Evolutionary conservation across 2,113 vertebrate genomes (phyloP), one percentile per base, ranked within the genome.

Genomic region (human): DNA sequence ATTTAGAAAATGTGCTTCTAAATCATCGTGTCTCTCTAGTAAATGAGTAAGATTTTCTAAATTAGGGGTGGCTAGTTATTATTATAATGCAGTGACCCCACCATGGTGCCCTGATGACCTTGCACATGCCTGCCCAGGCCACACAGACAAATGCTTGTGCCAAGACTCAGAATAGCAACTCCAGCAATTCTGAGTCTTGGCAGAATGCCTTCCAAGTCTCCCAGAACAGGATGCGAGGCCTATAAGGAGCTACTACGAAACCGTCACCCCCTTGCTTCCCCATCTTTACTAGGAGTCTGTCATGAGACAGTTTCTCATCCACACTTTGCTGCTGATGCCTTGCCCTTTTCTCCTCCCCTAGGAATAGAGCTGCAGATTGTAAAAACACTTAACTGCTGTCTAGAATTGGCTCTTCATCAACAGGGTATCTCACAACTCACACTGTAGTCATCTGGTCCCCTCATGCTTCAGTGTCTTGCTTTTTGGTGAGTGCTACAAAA

Each of bases 171-270:
- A 48, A 18, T 13, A 48, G 7, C 75, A 45, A 55, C 32, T 59
- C 9, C 12, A 79, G 59, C 7, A 8, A 30, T 55, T n/a, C 16
- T 13, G 12, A 66, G 25, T 61, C 11, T 73, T 43, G 32, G 25
- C 66, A 16, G 32, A 61, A 78, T 40, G 38, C 50, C 55, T 48
- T 38, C 25, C 16, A 55, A 70, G 43, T 50, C 30, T 94, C 16
- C 50, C 25, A 57, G 55, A 48, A 52, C 7, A 72, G 22, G 13
- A 7, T 52, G 10, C 14, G 27, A 40, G 9, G 10, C 12, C 48
- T 75, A 5, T 10, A 45, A 57, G 45, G 3, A 52, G 20, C 6
- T 38, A 17, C 59, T 40, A 2, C 0, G 0, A 27, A 38, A 27
- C 1, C 9, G 30, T 40, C 8, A 8, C 23, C 32, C 35, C 17